Conservation (phyloP, 2,888 invertebrate genomes). For the Dromius quadrimaculatus region DNA sequence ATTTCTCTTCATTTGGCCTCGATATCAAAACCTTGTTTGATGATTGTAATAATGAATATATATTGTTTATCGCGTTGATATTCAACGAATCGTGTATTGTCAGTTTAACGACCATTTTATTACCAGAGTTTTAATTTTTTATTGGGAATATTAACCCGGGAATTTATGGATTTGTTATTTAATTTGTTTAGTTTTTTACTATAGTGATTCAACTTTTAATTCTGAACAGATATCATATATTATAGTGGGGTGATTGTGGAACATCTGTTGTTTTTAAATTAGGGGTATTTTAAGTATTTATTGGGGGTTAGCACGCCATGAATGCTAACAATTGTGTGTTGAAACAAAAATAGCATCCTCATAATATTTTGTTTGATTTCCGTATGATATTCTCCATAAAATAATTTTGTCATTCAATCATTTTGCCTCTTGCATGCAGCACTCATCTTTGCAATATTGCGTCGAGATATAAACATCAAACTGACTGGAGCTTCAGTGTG, state of each 20-base stretch:
- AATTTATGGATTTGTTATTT: constrained; percentile 6
- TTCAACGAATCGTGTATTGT: constrained; percentile 1
- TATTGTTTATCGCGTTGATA: neutral
- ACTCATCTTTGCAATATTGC: too few species aligned
- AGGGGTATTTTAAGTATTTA: neutral
- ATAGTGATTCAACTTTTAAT: neutral
- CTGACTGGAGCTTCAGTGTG: constrained; percentile 9
- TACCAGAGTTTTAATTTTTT: neutral
- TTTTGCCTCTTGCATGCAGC: too few species aligned
- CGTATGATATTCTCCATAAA: too few species aligned
- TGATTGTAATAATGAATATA: neutral
- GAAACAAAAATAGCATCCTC: too few species aligned
- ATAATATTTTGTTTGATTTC: too few species aligned
- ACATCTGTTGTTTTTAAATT: neutral
- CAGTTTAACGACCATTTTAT: neutral
- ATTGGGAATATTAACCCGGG: too few species aligned
- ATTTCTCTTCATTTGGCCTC: too few species aligned
- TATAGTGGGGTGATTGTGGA: neutral
- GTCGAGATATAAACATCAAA: constrained; percentile 42
- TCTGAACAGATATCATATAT: neutral
- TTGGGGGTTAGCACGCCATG: neutral
- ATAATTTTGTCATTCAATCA: too few species aligned
- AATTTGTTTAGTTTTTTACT: neutral
- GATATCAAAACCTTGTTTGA: too few species aligned
- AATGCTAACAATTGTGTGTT: too few species aligned